phyloP scores from a whole-genome alignment of 1,140 invertebrate genomes.

The Cydia fagiglandana region DNA sequence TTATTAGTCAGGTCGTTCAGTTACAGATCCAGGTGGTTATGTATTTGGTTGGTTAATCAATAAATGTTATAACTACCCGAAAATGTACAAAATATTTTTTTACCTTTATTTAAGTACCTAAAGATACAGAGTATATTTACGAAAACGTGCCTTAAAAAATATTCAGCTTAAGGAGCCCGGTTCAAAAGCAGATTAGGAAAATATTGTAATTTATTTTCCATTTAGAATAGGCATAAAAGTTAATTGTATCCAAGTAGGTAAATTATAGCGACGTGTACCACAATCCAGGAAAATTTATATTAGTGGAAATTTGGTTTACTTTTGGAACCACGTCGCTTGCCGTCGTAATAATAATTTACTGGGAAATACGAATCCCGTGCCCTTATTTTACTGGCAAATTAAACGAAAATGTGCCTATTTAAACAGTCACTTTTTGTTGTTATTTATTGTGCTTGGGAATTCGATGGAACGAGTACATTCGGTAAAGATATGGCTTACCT shows the following conservation, averaged over 20 bases:
- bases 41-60: too few relatives aligned
- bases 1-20: too few relatives aligned
- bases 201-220: background rate
- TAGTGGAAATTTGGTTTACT: conserved; percentile 20
- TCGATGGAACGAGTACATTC: background rate
- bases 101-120: too few relatives aligned
- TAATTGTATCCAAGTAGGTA: conserved; percentile 28
- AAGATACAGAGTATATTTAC: too few relatives aligned
- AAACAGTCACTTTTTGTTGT: background rate
- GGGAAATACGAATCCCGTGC: conserved; percentile 12
- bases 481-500: too few relatives aligned
- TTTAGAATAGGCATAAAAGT: conserved; percentile 7
- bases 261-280: conserved; percentile 6
- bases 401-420: background rate
- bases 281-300: conserved; percentile 13
- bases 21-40: too few relatives aligned
- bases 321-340: conserved; percentile 18
- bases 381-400: background rate
- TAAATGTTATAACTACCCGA: too few relatives aligned
- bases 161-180: background rate
- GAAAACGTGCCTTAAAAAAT: too few relatives aligned
- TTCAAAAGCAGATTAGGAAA: conserved; percentile 2
- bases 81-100: too few relatives aligned
- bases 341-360: conserved; percentile 24
- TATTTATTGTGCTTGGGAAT: background rate